Conservation (phyloP, 2,888 invertebrate species). For the Uropetala carovei region DNA sequence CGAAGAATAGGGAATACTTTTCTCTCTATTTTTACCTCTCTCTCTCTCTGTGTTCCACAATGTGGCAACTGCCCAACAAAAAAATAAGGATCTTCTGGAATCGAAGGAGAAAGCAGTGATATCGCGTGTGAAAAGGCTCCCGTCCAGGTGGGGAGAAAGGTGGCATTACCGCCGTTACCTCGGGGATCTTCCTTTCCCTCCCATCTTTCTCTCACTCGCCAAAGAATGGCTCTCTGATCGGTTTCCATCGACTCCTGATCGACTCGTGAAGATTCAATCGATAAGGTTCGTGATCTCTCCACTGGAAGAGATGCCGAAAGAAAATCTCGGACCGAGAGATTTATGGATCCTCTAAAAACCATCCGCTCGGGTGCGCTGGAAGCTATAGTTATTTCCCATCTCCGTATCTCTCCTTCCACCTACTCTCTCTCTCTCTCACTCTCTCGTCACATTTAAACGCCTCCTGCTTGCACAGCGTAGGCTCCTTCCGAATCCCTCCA, state of each 20-base stretch:
- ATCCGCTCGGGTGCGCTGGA: not conserved
- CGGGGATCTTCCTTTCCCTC: not conserved
- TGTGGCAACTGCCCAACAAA: no score
- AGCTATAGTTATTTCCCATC: conserved; percentile 8
- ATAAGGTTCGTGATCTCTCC: conserved; percentile 48
- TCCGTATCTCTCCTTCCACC: not conserved
- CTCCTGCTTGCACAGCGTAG: not conserved
- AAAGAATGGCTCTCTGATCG: conserved; percentile 7
- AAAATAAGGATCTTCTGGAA: no score
- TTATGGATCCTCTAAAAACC: conserved; percentile 6
- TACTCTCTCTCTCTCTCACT: not conserved
- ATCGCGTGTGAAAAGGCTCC: not conserved
- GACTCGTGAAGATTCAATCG: conserved; percentile 57
- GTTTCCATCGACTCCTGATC: conserved; percentile 24
- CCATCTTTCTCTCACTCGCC: not conserved
- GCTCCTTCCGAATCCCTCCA: not conserved
- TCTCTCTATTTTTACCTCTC: no score
- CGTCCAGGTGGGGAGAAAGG: not conserved
- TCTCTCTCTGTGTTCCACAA: no score
- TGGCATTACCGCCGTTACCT: not conserved
- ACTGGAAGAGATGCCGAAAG: not conserved
- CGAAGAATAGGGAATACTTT: not conserved
- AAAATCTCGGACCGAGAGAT: conserved; percentile 13
- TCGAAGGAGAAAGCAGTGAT: not conserved
- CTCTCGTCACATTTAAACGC: not conserved